phyloP scores from a whole-genome alignment of 2,113 vertebrate genomes.

The Megalops atlanticus region DNA sequence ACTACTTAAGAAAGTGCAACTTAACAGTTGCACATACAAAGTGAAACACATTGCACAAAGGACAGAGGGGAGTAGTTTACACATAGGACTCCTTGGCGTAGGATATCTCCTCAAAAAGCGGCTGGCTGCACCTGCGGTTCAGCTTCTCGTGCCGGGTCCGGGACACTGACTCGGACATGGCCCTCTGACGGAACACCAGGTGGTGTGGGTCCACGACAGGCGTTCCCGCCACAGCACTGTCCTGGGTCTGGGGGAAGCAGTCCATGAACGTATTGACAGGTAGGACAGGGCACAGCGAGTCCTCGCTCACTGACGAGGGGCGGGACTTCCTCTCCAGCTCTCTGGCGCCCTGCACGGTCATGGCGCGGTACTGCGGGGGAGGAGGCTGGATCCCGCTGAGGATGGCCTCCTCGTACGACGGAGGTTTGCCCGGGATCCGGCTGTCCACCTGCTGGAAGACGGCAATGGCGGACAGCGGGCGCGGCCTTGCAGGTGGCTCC shows the following conservation, averaged over 20 bases:
- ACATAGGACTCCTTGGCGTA: constrained; percentile 91
- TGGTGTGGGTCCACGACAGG: constrained; percentile 36
- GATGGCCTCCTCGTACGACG: constrained; percentile 83
- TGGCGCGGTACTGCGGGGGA: constrained; percentile 50
- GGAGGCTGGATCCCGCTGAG: constrained; percentile 46
- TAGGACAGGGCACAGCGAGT: constrained; percentile 25
- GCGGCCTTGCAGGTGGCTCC: constrained; percentile 35
- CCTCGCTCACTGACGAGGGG: constrained; percentile 57
- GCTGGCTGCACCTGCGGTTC: constrained; percentile 77
- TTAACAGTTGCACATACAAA: constrained; percentile 41
- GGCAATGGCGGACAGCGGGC: constrained; percentile 75
- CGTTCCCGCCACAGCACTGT: constrained; percentile 25
- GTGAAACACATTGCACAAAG: constrained; percentile 25
- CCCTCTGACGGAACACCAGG: constrained; percentile 67
- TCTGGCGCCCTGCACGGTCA: constrained; percentile 78
- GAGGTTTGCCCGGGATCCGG: constrained; percentile 74
- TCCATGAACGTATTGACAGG: constrained; percentile 11
- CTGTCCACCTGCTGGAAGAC: constrained; percentile 80
- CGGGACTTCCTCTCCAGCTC: constrained; percentile 57
- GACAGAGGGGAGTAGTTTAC: constrained; percentile 60
- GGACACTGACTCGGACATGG: constrained; percentile 77
- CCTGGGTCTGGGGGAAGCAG: constrained; percentile 24
- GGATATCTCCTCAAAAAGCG: constrained; percentile 79
- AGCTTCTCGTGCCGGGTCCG: constrained; percentile 56
- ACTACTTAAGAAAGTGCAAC: constrained; percentile 52